A percentile compares a stretch with the other conserved stretches of the same genome.
These are phyloP conservation scores for Hypsopygia costalis DNA, from an alignment of 2,888 invertebrate genomes.

Conservation along the genomic window DNA sequence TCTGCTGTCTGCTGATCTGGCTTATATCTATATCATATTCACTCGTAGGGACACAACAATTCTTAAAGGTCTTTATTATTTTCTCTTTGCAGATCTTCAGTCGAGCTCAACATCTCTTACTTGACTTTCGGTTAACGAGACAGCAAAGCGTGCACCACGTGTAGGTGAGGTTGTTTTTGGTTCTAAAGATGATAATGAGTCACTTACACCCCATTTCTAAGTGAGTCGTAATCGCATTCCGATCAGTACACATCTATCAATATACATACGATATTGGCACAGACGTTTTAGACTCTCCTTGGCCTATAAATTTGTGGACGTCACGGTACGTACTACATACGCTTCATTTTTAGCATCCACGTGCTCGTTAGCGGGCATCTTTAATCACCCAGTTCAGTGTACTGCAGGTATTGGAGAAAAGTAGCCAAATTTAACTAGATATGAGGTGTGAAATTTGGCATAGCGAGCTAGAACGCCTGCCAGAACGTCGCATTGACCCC, in stretches of 20 bases:
- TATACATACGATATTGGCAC: conserved; percentile 22
- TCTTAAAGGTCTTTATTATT: no score
- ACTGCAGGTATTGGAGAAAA: conserved; percentile 24
- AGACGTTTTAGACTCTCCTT: conserved; percentile 42
- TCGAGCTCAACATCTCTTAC: no score
- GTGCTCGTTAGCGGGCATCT: conserved; percentile 29
- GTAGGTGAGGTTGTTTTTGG: no score
- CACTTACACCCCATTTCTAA: no score
- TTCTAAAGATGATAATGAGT: no score
- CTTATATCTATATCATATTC: no score
- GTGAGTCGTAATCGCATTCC: conserved; percentile 24
- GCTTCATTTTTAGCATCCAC: conserved; percentile 17
- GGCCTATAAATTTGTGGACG: conserved; percentile 41
- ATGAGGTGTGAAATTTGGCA: conserved; percentile 51
- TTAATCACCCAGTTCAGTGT: conserved; percentile 39
- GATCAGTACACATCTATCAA: conserved; percentile 15
- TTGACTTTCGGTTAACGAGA: no score
- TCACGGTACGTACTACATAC: conserved; percentile 20
- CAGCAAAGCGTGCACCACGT: no score
- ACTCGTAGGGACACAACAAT: no score
- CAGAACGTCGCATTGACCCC: conserved; percentile 25
- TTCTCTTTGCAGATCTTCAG: no score
- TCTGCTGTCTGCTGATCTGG: no score
- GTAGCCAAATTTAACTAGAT: conserved; percentile 18
- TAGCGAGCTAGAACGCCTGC: conserved; percentile 30